Conservation (phyloP, 2,888 invertebrate genomes). For the Minunthozetes semirufus region DNA sequence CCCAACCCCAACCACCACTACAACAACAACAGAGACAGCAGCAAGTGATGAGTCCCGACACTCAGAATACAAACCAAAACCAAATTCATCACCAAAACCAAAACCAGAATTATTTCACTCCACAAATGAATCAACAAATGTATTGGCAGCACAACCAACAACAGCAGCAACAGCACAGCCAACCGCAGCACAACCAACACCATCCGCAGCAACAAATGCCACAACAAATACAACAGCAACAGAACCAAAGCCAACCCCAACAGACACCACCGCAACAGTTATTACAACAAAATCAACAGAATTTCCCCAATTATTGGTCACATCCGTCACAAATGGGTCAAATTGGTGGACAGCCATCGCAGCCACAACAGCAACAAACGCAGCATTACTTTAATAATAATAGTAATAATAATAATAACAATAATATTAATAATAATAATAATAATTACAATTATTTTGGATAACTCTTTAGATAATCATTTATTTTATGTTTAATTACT, state of each 20-base stretch:
- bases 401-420: not conserved
- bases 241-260: not conserved
- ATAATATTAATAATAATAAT: conserved; percentile 19
- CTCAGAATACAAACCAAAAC: not conserved
- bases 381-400: not conserved
- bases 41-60: conserved; percentile 9
- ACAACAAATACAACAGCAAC: conserved; percentile 1
- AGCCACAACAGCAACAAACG: not conserved
- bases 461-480: not conserved
- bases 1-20: not conserved
- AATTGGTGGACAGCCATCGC: not conserved
- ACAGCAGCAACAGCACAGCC: not conserved
- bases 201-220: not conserved
- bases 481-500: not conserved
- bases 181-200: not conserved
- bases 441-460: conserved; percentile 25
- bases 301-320: conserved; percentile 24
- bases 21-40: conserved; percentile 18
- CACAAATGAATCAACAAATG: conserved; percentile 18
- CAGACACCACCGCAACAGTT: not conserved
- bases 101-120: not conserved
- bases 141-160: conserved; percentile 26
- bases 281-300: conserved; percentile 18
- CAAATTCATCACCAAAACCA: conserved; percentile 4
- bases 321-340: not conserved